Evolutionary conservation across 2,113 vertebrate species (phyloP), one percentile per base, ranked within the genome.

Genomic region (Crotalus helleri): DNA sequence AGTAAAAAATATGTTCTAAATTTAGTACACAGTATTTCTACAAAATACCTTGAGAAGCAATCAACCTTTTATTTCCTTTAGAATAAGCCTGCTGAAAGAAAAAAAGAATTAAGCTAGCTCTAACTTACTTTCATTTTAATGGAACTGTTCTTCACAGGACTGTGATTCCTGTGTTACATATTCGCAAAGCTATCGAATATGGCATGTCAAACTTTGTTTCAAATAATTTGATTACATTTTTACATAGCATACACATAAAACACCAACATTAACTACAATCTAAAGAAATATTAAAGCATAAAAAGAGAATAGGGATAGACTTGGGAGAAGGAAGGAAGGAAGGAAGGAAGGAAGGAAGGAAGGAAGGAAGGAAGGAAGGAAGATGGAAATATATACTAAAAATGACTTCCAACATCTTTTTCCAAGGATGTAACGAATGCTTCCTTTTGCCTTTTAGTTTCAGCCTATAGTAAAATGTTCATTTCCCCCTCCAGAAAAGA

Each of bases 1-100:
- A 91, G 7, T n/a, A 92, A 90, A 90, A 87, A 94, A 29, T 87
- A 94, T 85, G 94, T 69, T 59, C 15, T 92, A 91, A 92, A 95
- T 92, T 93, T 93, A 93, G n/a, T 53, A 92, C 94, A 92, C 89
- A 93, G n/a, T 2, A 10, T 92, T 95, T 54, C n/a, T 92, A 94
- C 21, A 94, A 94, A 89, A 92, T 92, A 39, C 39, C 90, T 49
- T 46, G 54, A 51, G 17, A 29, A 33, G 29, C 3, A 88, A 19
- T n/a, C 53, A 88, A 29, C 15, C 2, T 21, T 53, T 88, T 19
- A 54, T 55, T 39, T 74, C 12, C 23, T 59, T 53, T 26, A 89
- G 24, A 89, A 58, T 24, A 89, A 59, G 10, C 55, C 3, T 44
- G 26, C 6, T 55, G 33, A 59, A 89, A 89, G 5, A 5, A 51